These are phyloP conservation scores for Tautogolabrus adspersus DNA, from an alignment of 2,113 vertebrate genomes.

Conservation along the genomic window DNA sequence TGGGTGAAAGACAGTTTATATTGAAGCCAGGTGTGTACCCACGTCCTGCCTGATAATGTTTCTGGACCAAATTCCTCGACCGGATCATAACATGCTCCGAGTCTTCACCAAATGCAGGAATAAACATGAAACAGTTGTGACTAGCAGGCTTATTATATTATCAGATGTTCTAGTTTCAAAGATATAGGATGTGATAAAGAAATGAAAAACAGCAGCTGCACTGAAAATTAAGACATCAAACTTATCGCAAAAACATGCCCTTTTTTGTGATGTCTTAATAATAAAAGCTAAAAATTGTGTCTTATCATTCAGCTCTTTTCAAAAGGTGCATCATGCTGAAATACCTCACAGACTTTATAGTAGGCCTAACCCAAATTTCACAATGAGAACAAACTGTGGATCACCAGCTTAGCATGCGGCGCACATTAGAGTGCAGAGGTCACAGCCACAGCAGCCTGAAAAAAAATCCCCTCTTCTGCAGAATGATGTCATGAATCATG, in stretches of 20 bases:
- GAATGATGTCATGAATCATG: slow-evolving; percentile 52
- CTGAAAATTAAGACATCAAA: neutral
- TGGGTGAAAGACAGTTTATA: slow-evolving; percentile 75
- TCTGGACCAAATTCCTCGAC: slow-evolving; percentile 58
- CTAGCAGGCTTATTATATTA: slow-evolving; percentile 16
- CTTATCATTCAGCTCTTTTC: neutral
- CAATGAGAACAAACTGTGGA: slow-evolving; percentile 28
- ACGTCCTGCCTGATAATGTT: slow-evolving; percentile 63
- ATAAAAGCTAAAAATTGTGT: neutral
- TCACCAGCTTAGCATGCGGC: slow-evolving; percentile 13
- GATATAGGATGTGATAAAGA: neutral
- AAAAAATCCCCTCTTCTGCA: slow-evolving; percentile 24
- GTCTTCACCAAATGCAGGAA: slow-evolving; percentile 41
- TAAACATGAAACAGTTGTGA: slow-evolving; percentile 37
- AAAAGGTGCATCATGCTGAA: neutral
- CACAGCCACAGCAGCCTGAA: slow-evolving; percentile 24
- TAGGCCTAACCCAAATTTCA: slow-evolving; percentile 9
- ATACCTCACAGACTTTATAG: neutral
- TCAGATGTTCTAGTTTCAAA: slow-evolving; percentile 27
- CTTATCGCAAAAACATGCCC: neutral
- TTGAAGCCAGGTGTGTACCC: slow-evolving; percentile 84
- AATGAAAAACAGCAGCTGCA: slow-evolving; percentile 21
- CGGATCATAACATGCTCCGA: slow-evolving; percentile 64
- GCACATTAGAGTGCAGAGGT: slow-evolving; percentile 17
- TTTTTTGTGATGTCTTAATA: slow-evolving; percentile 3